Conservation (phyloP, 1,140 invertebrate species). For the Sitophilus oryzae region DNA sequence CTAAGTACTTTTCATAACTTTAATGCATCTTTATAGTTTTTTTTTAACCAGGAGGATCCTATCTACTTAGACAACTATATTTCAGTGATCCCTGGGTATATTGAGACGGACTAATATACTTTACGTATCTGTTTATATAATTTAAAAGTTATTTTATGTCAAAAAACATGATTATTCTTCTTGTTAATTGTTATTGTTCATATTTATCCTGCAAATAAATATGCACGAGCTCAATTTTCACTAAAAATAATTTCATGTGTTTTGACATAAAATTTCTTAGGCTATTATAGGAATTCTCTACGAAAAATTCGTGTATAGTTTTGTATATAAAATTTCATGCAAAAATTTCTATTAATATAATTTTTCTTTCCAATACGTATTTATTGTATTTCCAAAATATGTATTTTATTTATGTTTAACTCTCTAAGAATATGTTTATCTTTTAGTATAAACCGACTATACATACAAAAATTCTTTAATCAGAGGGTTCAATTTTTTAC, state of each 20-base stretch:
- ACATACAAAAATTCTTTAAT: conserved; percentile 18
- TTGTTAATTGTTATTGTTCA: background rate
- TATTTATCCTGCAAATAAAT: conserved; percentile 17
- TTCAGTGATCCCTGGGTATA: conserved; percentile 20
- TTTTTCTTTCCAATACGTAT: conserved; percentile 3
- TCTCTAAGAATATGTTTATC: conserved; percentile 7
- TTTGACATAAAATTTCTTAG: background rate
- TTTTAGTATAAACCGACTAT: conserved; percentile 5
- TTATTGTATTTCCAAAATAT: conserved; percentile 9
- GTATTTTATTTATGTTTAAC: background rate
- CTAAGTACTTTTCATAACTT: conserved; percentile 7
- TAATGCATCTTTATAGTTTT: conserved; percentile 9
- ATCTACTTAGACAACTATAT: conserved; percentile 7
- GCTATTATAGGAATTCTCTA: background rate
- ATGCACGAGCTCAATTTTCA: background rate
- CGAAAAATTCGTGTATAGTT: conserved; percentile 17
- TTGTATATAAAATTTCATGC: conserved; percentile 20
- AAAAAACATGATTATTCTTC: no score
- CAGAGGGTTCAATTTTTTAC: conserved; percentile 15
- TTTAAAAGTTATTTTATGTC: no score
- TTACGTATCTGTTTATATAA: conserved; percentile 11
- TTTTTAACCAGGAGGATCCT: conserved; percentile 11
- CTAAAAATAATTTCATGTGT: no score
- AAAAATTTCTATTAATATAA: conserved; percentile 10
- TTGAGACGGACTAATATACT: conserved; percentile 20